A percentile compares a stretch with the other conserved stretches of the same genome.
These are phyloP conservation scores for Sebastes matsubarae DNA, from an alignment of 2,797 vertebrate genomes.

Conservation along the genomic window DNA sequence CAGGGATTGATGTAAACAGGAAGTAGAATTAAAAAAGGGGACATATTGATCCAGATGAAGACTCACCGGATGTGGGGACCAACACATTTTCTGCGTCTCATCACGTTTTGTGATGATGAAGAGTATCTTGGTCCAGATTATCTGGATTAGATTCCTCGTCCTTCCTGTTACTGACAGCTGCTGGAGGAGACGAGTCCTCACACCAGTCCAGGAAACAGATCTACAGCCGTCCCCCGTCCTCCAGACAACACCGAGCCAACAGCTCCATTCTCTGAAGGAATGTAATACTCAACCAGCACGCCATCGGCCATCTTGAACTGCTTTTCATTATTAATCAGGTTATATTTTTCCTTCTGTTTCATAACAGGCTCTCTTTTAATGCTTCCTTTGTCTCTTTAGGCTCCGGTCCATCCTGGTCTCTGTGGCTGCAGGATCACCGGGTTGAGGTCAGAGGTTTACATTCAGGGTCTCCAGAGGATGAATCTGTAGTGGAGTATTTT, in stretches of 20 bases:
- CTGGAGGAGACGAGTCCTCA: neutral
- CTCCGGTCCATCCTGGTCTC: neutral
- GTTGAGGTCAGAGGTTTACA: too few relatives aligned
- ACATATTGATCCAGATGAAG: too few relatives aligned
- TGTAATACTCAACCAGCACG: neutral
- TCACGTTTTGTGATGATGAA: neutral
- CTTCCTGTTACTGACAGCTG: neutral
- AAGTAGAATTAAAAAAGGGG: too few relatives aligned
- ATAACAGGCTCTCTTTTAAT: neutral
- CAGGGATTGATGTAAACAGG: too few relatives aligned
- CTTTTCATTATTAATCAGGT: neutral
- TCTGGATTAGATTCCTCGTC: neutral
- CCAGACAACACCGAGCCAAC: neutral
- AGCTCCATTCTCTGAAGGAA: neutral
- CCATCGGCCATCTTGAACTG: neutral
- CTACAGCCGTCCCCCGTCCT: neutral
- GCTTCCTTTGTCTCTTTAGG: neutral
- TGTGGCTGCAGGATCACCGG: too few relatives aligned
- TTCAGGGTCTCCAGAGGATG: neutral
- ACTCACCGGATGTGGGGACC: too few relatives aligned
- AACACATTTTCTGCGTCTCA: neutral
- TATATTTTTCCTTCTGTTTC: neutral
- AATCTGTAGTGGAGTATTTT: neutral
- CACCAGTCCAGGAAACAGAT: neutral
- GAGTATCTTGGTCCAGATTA: neutral